Base-by-base conservation (phyloP, 1,140 invertebrate species). In the Trichonephila clavipes region DNA sequence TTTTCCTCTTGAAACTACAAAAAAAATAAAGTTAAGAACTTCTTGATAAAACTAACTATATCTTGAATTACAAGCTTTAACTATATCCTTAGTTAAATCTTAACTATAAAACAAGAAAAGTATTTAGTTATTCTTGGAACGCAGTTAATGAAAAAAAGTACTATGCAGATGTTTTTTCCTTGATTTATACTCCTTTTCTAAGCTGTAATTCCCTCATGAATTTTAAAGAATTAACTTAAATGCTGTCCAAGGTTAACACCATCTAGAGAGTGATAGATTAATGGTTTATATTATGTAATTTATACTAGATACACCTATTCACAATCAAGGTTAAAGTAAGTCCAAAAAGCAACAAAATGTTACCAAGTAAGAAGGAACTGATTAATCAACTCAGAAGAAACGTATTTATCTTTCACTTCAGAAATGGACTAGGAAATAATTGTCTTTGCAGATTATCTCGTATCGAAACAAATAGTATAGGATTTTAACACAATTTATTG, bases 331-430 rank as follows among this genome's bases (percentile, higher is more conserved):
- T 7, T 44, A 72, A 89, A 69, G 64, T 19, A 40, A 66, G 40
- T 44, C 40, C 2, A 14, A 1, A 51, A 10, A 51, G 34, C 18
- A n/a, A 3, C 64, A 90, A 90, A 51, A 81, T 34, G 69, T 61
- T 90, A 81, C 58, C 40, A 58, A 90, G 69, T 51, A 44, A 77
- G 59, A 81, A 90, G 58, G 69, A 51, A 58, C 6, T 61, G 64
- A 90, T 72, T 77, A 90, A 66, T 90, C 66, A 77, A 24, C 51
- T 2, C 66, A 28, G 64, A 19, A 24, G 44, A 90, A 44, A 90
- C 64, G 88, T 90, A 66, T 90, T 90, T 90, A 90, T 90, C 88
- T 90, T 90, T 90, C 69, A 81, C 88, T 90, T 90, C 88, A 77
- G 88, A 90, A 90, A 77, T 90, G 88, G 66, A 28, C 66, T 19